phyloP scores from a whole-genome alignment of 2,888 invertebrate genomes.

The Anoncus sp. region DNA sequence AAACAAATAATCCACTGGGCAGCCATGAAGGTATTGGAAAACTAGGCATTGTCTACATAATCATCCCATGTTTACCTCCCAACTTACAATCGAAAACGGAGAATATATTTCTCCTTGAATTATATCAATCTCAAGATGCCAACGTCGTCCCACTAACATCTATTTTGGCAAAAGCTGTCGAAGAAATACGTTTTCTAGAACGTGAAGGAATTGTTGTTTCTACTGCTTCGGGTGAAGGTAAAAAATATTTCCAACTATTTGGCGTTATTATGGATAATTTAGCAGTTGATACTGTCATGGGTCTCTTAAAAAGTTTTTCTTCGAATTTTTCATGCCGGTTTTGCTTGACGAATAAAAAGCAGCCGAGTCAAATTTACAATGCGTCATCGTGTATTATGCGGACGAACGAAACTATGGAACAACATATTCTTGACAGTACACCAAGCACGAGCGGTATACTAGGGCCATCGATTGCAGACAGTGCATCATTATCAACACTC shows the following conservation, averaged over 20 bases:
- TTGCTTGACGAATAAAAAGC: slow-evolving; percentile 39
- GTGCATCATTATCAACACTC: slow-evolving; percentile 13
- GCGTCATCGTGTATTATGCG: slow-evolving; percentile 46
- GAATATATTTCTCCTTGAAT: slow-evolving; percentile 53
- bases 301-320: slow-evolving; percentile 59
- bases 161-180: slow-evolving; percentile 42
- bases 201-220: slow-evolving; percentile 44
- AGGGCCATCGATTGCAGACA: slow-evolving; percentile 38
- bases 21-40: slow-evolving; percentile 52
- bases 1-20: slow-evolving; percentile 56
- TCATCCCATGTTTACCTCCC: slow-evolving; percentile 44
- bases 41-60: slow-evolving; percentile 52
- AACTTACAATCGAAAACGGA: slow-evolving; percentile 56
- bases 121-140: slow-evolving; percentile 52
- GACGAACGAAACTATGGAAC: slow-evolving; percentile 43
- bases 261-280: slow-evolving; percentile 64
- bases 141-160: slow-evolving; percentile 38
- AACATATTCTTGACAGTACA: slow-evolving; percentile 1
- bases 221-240: slow-evolving; percentile 30
- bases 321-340: slow-evolving; percentile 58
- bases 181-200: slow-evolving; percentile 53
- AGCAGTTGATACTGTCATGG: slow-evolving; percentile 58
- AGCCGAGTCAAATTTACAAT: slow-evolving; percentile 34
- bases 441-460: slow-evolving; percentile 51
- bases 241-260: slow-evolving; percentile 47